Base-by-base conservation (phyloP, 2,113 vertebrate species). In the Cyanistes caeruleus region DNA sequence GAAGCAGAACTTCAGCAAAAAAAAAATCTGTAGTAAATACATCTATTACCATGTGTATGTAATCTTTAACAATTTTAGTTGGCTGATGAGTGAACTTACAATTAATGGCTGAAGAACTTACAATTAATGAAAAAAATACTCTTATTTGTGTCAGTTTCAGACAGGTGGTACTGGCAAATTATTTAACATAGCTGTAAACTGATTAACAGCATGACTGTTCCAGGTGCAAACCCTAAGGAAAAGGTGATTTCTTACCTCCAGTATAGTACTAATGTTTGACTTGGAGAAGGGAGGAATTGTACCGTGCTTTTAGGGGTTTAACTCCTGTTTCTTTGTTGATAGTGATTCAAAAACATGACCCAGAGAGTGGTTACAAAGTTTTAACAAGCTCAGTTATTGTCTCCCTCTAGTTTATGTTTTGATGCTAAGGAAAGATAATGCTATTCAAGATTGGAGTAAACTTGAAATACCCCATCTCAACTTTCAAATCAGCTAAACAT, bases 81-180 rank as follows among this genome's bases (percentile, higher is more conserved):
- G 55, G 22, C 46, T 43, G 64, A 53, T 46, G 52, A 64, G 62
- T 21, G 24, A 81, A 94, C 23, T 82, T 76, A 56, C 0, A 37
- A 37, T 55, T 76, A 43, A 70, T 80, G 14, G 37, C 37, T 39
- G 44, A 94, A 69, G 55, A 81, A 94, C 25, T 82, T 76, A 56
- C 0, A 37, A 37, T 55, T 76, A 43, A 70, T 80, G 14, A 11
- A 84, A 43, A 65, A 78, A 78, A 22, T 10, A 39, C 9, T 48
- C 78, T 48, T 87, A 25, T 78, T 96, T 93, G 49, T 48, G 30
- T 75, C 41, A 5, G 15, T 84, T 97, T 97, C 92, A 70, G 43
- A 31, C 22, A 88, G 22, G 41, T 82, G 20, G 41, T 82, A 49
- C 51, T 88, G 72, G 37, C 83, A 96, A 62, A 78, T 58, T 89